These are phyloP conservation scores for Dynastes hyllus DNA, from an alignment of 2,888 invertebrate species.

Conservation along the genomic window DNA sequence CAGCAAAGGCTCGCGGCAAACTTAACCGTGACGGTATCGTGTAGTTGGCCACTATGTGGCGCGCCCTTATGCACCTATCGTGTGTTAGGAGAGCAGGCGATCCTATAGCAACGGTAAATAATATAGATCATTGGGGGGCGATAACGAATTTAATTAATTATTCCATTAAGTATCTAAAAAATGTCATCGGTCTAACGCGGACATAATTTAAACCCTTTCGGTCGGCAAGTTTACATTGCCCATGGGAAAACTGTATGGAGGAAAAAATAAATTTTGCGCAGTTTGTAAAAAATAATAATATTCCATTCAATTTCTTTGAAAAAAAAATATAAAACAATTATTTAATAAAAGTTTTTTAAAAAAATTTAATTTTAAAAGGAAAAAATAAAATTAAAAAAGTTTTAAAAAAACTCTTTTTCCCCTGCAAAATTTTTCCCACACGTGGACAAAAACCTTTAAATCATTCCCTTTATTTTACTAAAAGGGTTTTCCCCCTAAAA, in stretches of 20 bases:
- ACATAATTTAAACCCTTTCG: constrained; percentile 14
- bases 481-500: no score
- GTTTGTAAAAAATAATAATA: no score
- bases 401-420: no score
- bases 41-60: constrained; percentile 41
- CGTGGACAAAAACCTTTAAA: no score
- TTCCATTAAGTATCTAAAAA: constrained; percentile 37
- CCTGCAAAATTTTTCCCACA: no score
- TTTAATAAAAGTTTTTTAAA: no score
- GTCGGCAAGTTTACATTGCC: constrained; percentile 15
- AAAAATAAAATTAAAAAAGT: no score
- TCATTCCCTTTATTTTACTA: no score
- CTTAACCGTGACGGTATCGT: constrained; percentile 42
- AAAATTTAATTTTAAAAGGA: no score
- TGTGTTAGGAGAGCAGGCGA: constrained; percentile 32
- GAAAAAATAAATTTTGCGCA: neutral
- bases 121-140: constrained; percentile 30
- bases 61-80: constrained; percentile 46
- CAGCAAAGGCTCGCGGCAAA: constrained; percentile 34
- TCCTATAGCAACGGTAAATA: constrained; percentile 25
- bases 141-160: constrained; percentile 47
- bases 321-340: no score
- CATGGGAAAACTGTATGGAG: neutral
- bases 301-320: no score
- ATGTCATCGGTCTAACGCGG: neutral